A percentile compares a stretch with the other conserved stretches of the same genome.
Evolutionary conservation across 2,888 invertebrate genomes (phyloP).

Genomic region (Drosophila vallismaia): DNA sequence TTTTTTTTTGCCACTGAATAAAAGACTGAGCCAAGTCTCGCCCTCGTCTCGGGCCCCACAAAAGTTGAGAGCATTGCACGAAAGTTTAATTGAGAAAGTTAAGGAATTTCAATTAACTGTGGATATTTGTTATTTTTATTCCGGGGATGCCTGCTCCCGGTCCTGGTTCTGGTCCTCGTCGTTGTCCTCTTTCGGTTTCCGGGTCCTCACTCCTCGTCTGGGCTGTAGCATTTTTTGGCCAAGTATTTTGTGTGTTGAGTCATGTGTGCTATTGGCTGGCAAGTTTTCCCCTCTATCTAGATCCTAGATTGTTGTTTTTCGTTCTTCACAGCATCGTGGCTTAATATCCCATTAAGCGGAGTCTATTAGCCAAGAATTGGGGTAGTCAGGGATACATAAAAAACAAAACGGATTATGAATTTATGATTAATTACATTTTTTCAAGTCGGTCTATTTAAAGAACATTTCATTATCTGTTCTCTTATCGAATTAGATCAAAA

Average conservation of each 20-base stretch:
- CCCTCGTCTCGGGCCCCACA: conserved; percentile 46
- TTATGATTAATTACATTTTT: too few species aligned
- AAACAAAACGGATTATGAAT: neutral
- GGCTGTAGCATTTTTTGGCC: conserved; percentile 35
- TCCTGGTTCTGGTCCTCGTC: conserved; percentile 9
- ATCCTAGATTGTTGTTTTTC: conserved; percentile 26
- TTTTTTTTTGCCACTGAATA: conserved; percentile 37
- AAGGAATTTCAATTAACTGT: conserved; percentile 84
- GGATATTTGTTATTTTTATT: conserved; percentile 82
- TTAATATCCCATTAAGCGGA: conserved; percentile 68
- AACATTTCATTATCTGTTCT: neutral
- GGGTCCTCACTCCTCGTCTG: neutral
- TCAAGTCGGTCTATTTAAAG: too few species aligned
- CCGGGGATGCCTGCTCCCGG: conserved; percentile 41
- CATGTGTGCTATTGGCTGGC: conserved; percentile 71
- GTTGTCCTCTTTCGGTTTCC: conserved; percentile 5
- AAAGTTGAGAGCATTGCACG: conserved; percentile 75
- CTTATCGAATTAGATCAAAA: neutral
- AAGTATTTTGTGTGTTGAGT: conserved; percentile 72
- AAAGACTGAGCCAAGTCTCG: conserved; percentile 49
- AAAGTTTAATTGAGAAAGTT: conserved; percentile 84
- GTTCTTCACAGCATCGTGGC: conserved; percentile 33
- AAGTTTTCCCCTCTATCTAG: conserved; percentile 42
- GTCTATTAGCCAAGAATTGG: conserved; percentile 62
- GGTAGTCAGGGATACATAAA: neutral